Percentiles rank a stretch among this genome's conserved stretches.
phyloP scores from a whole-genome alignment of 2,113 vertebrate genomes.

The Lophius piscatorius region DNA sequence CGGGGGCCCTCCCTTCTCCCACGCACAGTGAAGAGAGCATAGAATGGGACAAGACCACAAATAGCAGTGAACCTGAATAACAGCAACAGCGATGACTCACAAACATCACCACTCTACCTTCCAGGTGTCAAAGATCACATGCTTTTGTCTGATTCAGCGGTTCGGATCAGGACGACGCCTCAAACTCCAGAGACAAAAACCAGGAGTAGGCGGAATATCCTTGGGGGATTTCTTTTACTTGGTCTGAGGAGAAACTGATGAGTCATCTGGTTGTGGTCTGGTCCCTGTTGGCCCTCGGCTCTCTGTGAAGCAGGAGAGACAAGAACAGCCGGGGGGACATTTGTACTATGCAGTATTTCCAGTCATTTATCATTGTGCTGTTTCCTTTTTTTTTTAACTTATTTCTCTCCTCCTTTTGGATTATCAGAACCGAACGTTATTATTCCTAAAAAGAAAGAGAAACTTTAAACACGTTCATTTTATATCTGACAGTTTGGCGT shows the following conservation, averaged over 20 bases:
- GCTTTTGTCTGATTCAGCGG: conserved; percentile 53
- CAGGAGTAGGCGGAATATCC: conserved; percentile 52
- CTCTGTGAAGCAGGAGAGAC: conserved; percentile 54
- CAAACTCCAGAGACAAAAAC: conserved; percentile 45
- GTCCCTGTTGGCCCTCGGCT: conserved; percentile 65
- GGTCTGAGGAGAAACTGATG: conserved; percentile 64
- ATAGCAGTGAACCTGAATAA: conserved; percentile 96
- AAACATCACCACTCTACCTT: conserved; percentile 50
- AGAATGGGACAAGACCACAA: conserved; percentile 95
- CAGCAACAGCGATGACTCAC: conserved; percentile 45
- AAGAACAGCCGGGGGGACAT: conserved; percentile 66
- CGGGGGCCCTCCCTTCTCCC: conserved; percentile 79
- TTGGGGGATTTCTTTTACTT: conserved; percentile 53
- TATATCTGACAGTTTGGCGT: conserved; percentile 64
- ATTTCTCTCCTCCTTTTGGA: conserved; percentile 74
- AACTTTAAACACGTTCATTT: conserved; percentile 48
- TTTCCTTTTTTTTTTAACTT: conserved; percentile 76
- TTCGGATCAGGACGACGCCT: conserved; percentile 45
- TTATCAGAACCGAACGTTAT: conserved; percentile 73
- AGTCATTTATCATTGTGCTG: conserved; percentile 75
- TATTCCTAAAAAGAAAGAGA: conserved; percentile 61
- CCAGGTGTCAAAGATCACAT: conserved; percentile 55
- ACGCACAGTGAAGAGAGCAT: conserved; percentile 92
- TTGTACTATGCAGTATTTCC: conserved; percentile 85
- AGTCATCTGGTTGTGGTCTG: conserved; percentile 67